Percentiles rank a stretch among this genome's conserved stretches.
Conservation (phyloP, 2,113 vertebrate species). For the Archilochus colubris region DNA sequence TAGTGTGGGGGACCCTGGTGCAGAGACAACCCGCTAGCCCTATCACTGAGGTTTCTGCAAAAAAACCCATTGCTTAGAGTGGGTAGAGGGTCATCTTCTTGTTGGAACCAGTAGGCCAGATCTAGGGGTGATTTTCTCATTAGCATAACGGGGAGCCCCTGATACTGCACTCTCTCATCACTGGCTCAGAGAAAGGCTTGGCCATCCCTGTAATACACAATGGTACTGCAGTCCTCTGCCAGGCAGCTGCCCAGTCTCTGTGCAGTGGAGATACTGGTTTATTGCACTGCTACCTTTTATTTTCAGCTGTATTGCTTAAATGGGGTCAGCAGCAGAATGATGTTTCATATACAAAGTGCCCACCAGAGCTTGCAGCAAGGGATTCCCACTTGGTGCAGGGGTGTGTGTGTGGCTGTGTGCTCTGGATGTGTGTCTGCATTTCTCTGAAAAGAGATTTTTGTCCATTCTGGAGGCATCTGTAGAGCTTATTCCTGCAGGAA, state of each 20-base stretch:
- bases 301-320: background rate
- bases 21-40: background rate
- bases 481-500: background rate
- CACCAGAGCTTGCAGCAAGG: background rate
- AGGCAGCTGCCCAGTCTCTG: background rate
- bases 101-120: background rate
- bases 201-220: background rate
- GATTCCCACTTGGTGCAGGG: background rate
- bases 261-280: background rate
- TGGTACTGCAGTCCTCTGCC: rapidly evolving
- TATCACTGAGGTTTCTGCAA: background rate
- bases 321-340: background rate
- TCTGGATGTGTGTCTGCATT: background rate
- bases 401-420: rapidly evolving
- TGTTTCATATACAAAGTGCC: rapidly evolving
- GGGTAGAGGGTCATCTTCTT: background rate
- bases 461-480: background rate
- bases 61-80: background rate
- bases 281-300: background rate
- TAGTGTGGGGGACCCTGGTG: background rate
- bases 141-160: background rate
- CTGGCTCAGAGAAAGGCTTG: background rate
- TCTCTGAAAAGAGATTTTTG: background rate
- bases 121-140: background rate
- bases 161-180: background rate